These are phyloP conservation scores for Conus betulinus DNA, from an alignment of 1,140 invertebrate genomes.

Conservation along the genomic window DNA sequence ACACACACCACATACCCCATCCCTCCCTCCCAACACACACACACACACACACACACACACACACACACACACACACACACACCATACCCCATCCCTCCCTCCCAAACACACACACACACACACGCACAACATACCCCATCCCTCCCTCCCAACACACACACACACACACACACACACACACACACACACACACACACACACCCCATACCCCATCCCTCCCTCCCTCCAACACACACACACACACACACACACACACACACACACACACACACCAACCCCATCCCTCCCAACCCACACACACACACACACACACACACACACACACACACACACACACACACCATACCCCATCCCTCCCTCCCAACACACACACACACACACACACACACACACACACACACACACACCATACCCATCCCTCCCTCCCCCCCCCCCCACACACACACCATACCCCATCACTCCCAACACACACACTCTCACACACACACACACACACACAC, in stretches of 20 bases:
- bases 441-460: background rate
- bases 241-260: no score
- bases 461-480: background rate
- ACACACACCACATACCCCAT: background rate
- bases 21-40: background rate
- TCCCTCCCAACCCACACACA: no score
- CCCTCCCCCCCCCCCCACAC: background rate
- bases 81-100: no score
- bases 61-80: background rate
- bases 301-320: background rate
- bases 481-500: background rate
- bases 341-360: no score
- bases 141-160: background rate
- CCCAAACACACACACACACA: background rate
- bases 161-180: background rate
- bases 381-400: background rate
- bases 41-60: background rate
- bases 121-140: background rate
- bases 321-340: background rate
- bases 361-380: background rate
- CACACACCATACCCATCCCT: background rate
- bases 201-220: no score
- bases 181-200: constrained; percentile 7
- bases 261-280: no score
- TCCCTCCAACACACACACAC: background rate